Percentiles rank a stretch among this genome's conserved stretches.
phyloP scores from a whole-genome alignment of 1,140 invertebrate genomes.

The Bombus confusus region DNA sequence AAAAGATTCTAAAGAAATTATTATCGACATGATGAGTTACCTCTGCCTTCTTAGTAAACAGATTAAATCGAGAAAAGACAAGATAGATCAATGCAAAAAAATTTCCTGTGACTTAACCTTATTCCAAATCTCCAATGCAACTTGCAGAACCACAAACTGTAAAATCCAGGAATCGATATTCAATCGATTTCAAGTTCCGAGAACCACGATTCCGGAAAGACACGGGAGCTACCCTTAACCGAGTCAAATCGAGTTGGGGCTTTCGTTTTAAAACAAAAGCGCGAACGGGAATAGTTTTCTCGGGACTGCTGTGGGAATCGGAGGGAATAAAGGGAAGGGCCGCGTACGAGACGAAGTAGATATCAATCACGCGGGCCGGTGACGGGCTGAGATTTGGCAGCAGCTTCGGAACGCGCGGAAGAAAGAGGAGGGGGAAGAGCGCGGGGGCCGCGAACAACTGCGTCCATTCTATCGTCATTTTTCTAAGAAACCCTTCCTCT shows the following conservation, averaged over 20 bases:
- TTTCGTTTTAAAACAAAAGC: slow-evolving; percentile 50
- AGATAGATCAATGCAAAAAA: too few species aligned
- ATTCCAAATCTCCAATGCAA: not conserved
- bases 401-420: slow-evolving; percentile 61
- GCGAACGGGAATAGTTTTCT: slow-evolving; percentile 62
- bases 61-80: too few species aligned
- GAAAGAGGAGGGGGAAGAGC: slow-evolving; percentile 52
- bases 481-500: slow-evolving; percentile 53
- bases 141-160: not conserved
- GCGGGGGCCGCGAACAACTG: slow-evolving; percentile 66
- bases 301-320: slow-evolving; percentile 58
- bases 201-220: not conserved
- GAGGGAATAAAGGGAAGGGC: slow-evolving; percentile 64
- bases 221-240: not conserved
- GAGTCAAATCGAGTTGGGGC: not conserved
- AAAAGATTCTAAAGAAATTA: too few species aligned
- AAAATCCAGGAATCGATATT: not conserved
- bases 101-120: too few species aligned
- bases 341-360: slow-evolving; percentile 57
- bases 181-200: not conserved
- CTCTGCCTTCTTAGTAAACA: too few species aligned
- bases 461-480: slow-evolving; percentile 74
- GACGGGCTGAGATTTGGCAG: slow-evolving; percentile 76
- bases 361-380: slow-evolving; percentile 74
- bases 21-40: too few species aligned